These are phyloP conservation scores for Micromys minutus DNA, from an alignment of 2,113 vertebrate genomes.

Conservation along the genomic window DNA sequence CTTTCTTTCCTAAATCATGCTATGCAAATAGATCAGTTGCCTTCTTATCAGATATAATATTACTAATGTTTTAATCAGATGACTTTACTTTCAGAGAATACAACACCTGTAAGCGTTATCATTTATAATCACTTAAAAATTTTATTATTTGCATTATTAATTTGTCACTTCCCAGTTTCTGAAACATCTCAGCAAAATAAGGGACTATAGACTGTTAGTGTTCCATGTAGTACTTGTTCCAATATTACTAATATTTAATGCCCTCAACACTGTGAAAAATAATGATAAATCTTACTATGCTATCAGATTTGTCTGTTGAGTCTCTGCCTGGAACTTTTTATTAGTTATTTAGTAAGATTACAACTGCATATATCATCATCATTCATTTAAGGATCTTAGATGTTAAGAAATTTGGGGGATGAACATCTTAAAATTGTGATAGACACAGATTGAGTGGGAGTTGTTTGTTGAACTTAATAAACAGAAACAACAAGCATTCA, in stretches of 20 bases:
- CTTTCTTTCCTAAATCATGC: conserved; percentile 18
- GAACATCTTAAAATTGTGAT: background rate
- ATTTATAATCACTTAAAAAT: conserved; percentile 24
- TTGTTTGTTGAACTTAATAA: background rate
- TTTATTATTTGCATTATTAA: conserved; percentile 62
- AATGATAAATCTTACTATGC: background rate
- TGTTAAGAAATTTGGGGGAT: background rate
- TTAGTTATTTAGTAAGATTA: background rate
- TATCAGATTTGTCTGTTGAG: background rate
- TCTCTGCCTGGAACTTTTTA: background rate
- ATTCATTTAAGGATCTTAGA: background rate
- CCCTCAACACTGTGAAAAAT: background rate
- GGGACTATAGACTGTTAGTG: background rate
- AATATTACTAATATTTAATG: background rate
- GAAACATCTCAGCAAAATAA: conserved; percentile 1
- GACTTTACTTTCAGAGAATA: conserved; percentile 29
- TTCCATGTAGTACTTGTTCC: background rate
- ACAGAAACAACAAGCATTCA: background rate
- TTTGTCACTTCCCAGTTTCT: background rate
- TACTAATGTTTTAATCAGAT: conserved; percentile 40
- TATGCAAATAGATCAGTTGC: background rate
- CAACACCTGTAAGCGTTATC: background rate
- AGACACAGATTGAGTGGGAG: background rate
- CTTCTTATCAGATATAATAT: conserved; percentile 10
- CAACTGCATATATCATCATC: background rate